These are phyloP conservation scores for Sinocyclocheilus grahami DNA, from an alignment of 2,113 vertebrate species.

Conservation along the genomic window DNA sequence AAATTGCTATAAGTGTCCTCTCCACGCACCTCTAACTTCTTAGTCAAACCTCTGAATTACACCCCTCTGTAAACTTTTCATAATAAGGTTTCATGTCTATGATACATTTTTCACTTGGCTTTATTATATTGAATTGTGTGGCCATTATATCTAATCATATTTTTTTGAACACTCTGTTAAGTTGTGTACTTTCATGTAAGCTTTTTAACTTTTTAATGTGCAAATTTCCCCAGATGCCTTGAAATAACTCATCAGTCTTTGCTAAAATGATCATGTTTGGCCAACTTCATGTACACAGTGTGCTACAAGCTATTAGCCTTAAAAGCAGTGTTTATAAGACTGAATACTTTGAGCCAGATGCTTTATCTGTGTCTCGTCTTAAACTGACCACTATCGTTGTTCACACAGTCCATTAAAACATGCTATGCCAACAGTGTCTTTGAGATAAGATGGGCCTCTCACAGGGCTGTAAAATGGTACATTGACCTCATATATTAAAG, in stretches of 20 bases:
- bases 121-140: too few relatives aligned
- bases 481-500: conserved; percentile 36
- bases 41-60: neutral
- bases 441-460: conserved; percentile 38
- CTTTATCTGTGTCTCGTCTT: conserved; percentile 15
- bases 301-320: neutral
- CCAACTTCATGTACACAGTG: neutral
- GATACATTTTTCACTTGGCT: neutral
- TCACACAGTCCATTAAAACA: conserved; percentile 45
- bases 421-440: conserved; percentile 23
- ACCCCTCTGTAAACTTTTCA: neutral
- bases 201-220: neutral
- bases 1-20: neutral
- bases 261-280: neutral
- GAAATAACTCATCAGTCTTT: neutral
- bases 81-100: neutral
- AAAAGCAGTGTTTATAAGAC: neutral
- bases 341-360: neutral
- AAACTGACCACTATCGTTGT: conserved; percentile 10
- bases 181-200: too few relatives aligned
- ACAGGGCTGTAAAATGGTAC: conserved; percentile 38
- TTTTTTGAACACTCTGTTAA: too few relatives aligned
- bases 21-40: neutral
- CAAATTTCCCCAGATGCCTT: neutral
- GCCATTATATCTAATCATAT: too few relatives aligned